phyloP scores from a whole-genome alignment of 2,888 invertebrate genomes.

The Fragum fragum region DNA sequence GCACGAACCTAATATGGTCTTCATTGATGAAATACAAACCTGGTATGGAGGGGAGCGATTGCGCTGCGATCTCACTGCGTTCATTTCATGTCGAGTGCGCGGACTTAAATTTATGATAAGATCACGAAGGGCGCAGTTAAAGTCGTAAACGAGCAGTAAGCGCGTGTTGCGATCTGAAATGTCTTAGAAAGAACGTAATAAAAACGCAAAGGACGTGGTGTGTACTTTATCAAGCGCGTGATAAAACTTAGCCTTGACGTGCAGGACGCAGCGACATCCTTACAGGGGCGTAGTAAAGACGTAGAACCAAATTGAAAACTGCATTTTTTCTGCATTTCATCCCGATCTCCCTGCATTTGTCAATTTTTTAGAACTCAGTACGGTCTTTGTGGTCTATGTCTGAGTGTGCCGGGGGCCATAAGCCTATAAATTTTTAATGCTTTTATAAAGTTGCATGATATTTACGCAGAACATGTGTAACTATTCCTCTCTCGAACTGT shows the following conservation, averaged over 20 bases:
- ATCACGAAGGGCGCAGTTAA: too few relatives aligned
- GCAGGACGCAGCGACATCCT: background rate
- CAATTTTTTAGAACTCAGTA: background rate
- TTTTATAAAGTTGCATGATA: too few relatives aligned
- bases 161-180: conserved; percentile 8
- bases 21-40: too few relatives aligned
- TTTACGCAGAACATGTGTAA: too few relatives aligned
- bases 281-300: background rate
- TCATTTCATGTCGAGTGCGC: too few relatives aligned
- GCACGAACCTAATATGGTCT: too few relatives aligned
- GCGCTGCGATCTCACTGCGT: too few relatives aligned
- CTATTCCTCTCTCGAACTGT: too few relatives aligned
- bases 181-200: conserved; percentile 2
- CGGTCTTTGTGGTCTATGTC: background rate
- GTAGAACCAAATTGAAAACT: background rate
- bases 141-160: too few relatives aligned
- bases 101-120: too few relatives aligned
- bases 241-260: background rate
- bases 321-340: background rate
- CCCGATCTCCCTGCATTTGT: background rate
- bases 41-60: too few relatives aligned
- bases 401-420: background rate
- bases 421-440: too few relatives aligned
- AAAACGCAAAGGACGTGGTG: conserved; percentile 5
- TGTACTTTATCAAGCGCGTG: background rate